Conservation (phyloP, 2,113 vertebrate genomes). For the Atrichornis clamosus region DNA sequence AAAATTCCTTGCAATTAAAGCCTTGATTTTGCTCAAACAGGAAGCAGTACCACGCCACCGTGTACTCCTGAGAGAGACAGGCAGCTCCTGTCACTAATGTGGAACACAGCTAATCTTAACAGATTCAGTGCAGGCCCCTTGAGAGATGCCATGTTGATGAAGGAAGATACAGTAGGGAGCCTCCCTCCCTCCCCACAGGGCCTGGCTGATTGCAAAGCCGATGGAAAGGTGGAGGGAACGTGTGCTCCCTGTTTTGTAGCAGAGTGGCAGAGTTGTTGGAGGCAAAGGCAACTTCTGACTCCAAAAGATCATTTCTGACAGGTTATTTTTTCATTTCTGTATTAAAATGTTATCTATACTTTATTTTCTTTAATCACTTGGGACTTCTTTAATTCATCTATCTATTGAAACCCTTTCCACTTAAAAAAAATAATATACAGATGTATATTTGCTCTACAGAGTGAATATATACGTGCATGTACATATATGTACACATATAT, state of each 20-base stretch:
- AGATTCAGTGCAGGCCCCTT: conserved; percentile 75
- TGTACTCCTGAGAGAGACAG: conserved; percentile 81
- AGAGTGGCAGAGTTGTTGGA: conserved; percentile 68
- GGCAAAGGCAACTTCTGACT: conserved; percentile 67
- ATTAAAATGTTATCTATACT: conserved; percentile 27
- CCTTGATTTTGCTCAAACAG: conserved; percentile 90
- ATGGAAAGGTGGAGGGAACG: conserved; percentile 69
- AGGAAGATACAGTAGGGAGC: conserved; percentile 76
- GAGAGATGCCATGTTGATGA: conserved; percentile 81
- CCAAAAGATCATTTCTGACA: conserved; percentile 49
- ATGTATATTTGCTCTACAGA: neutral
- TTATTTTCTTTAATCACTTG: neutral
- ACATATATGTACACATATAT: too few species aligned
- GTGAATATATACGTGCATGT: neutral
- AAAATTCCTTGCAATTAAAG: conserved; percentile 95
- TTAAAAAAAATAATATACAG: neutral
- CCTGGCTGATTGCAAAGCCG: conserved; percentile 74
- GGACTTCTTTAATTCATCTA: neutral
- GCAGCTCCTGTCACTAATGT: conserved; percentile 83
- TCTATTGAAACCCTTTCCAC: neutral
- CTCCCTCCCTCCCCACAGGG: conserved; percentile 49
- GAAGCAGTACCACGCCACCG: conserved; percentile 85
- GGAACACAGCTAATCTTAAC: conserved; percentile 90
- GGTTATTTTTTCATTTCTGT: conserved; percentile 64
- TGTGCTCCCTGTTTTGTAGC: conserved; percentile 63